phyloP scores from a whole-genome alignment of 1,140 invertebrate species.

The Cheumatopsyche charites region DNA sequence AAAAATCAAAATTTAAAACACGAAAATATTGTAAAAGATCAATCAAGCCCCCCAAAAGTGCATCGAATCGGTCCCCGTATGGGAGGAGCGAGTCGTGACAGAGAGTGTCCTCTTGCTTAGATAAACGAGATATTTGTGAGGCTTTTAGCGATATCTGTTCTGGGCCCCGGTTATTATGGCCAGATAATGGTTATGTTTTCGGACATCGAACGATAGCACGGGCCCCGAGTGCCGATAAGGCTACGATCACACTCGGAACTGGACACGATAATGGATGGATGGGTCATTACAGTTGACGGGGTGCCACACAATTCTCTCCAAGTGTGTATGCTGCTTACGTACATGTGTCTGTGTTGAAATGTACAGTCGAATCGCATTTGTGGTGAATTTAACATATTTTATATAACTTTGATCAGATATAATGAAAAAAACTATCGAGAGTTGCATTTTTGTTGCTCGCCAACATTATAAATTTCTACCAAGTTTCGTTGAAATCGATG shows the following conservation, averaged over 20 bases:
- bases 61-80: neutral
- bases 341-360: too few species aligned
- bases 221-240: conserved; percentile 13
- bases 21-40: too few species aligned
- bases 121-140: conserved; percentile 40
- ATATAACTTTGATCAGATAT: too few species aligned
- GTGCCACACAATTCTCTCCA: neutral
- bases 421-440: too few species aligned
- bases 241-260: conserved; percentile 12
- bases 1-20: too few species aligned
- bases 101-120: conserved; percentile 11
- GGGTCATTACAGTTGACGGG: conserved; percentile 25
- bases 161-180: conserved; percentile 28
- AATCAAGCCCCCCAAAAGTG: too few species aligned
- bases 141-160: conserved; percentile 36
- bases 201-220: conserved; percentile 28
- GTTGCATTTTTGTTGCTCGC: too few species aligned
- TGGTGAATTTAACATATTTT: too few species aligned
- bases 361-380: too few species aligned
- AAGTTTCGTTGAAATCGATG: too few species aligned
- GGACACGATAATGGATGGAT: conserved; percentile 34
- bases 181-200: conserved; percentile 38
- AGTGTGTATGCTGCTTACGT: neutral
- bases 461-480: too few species aligned
- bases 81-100: neutral